Base-by-base conservation (phyloP, 2,113 vertebrate species). In the Nothobranchius furzeri region DNA sequence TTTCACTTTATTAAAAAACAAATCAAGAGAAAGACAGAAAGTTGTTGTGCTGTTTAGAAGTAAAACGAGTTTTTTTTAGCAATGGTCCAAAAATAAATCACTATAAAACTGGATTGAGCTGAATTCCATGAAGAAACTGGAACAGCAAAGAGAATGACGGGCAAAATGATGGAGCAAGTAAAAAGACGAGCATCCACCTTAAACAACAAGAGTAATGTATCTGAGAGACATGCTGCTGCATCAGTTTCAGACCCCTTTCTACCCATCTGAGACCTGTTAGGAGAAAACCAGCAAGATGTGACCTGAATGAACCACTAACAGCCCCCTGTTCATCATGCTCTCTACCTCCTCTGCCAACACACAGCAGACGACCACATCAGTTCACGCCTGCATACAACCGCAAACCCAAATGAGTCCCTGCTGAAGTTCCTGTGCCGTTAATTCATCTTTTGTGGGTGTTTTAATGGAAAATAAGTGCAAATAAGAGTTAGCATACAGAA, bases 381-480 rank as follows among this genome's bases (percentile, higher is more conserved):
- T 77, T 76, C 63, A 66, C 59, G 30, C 48, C 61, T 65, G 65
- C 47, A 54, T 51, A 53, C 64, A 17, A 66, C 75, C 73, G 58
- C 66, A 82, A 78, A 68, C 60, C 68, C 54, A 66, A 78, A 80
- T 73, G 63, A 81, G 60, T 73, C 53, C 52, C 36, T 42, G 43
- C 49, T 64, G 54, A 68, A 63, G 75, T 57, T 73, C 51, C 63
- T 35, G 30, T 3, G 49, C 47, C 20, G 0, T 64, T 56, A 49
- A 57, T 70, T 77, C 48, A 60, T 50, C 80, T 70, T 67, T 53
- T 78, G 57, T 58, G 62, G 36, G 25, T 74, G 69, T 75, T 74
- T 71, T 69, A 75, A 76, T 45, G 47, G 69, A 83, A 87, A 81
- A 85, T 76, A 62, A 82, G 81, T 50, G 65, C 67, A 65, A 54